A percentile compares a stretch with the other conserved stretches of the same genome.
Evolutionary conservation across 2,888 invertebrate genomes (phyloP).

Genomic region (Microctonus aethiopoides): DNA sequence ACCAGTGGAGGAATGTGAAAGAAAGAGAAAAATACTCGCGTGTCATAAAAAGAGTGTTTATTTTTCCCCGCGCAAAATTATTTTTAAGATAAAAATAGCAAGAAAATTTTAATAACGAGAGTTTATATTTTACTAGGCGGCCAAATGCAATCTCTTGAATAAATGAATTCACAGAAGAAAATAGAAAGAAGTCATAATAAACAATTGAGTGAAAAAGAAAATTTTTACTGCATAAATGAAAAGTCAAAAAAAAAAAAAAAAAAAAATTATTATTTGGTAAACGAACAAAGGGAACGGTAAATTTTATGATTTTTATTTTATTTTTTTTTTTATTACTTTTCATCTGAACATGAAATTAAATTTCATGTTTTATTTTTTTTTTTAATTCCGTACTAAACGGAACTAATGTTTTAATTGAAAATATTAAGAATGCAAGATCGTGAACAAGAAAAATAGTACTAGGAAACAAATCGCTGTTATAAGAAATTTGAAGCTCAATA

Average conservation of each 20-base stretch:
- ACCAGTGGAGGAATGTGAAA: neutral
- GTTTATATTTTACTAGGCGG: constrained; percentile 54
- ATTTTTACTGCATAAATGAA: too few relatives aligned
- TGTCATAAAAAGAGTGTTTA: constrained; percentile 36
- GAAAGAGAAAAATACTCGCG: neutral
- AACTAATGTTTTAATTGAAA: too few relatives aligned
- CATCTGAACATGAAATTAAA: neutral
- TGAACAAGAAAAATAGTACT: neutral
- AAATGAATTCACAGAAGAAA: constrained; percentile 10
- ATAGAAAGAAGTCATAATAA: neutral
- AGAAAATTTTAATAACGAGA: constrained; percentile 29
- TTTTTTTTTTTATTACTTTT: neutral
- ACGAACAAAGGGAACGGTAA: neutral
- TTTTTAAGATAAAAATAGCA: constrained; percentile 39
- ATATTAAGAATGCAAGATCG: too few relatives aligned
- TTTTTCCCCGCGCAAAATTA: constrained; percentile 50
- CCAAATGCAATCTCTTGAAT: constrained; percentile 41
- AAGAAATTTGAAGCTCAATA: neutral
- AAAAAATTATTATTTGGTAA: neutral
- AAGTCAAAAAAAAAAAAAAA: neutral
- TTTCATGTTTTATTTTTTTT: neutral
- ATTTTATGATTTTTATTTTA: neutral
- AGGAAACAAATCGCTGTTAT: neutral
- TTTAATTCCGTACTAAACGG: neutral
- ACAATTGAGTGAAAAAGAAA: neutral